Evolutionary conservation across 1,140 invertebrate genomes (phyloP), one percentile per base, ranked within the genome.

Genomic region (Agrilus planipennis): DNA sequence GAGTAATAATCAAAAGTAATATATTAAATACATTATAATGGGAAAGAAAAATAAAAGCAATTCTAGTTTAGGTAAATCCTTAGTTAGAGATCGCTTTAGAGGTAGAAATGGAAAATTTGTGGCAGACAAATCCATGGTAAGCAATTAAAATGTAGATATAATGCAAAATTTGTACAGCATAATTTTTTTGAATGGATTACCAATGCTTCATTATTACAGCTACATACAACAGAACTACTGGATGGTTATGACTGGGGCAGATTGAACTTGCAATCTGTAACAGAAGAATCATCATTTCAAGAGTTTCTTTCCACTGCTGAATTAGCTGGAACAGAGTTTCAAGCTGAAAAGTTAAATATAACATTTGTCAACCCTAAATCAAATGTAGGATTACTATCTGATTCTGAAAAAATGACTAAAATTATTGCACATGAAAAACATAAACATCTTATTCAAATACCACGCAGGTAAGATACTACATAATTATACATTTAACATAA

Each of bases 251-350:
- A 93, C 36, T 93, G 86, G 86, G 82, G 80, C 30, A 71, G 84
- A 25, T 63, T 93, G 0, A 92, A 94, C 66, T 66, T 95, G 2
- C 80, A 89, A 56, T 97, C 92, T 0, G 84, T 97, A 0, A 99
- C 93, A 0, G 92, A 97, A 57, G 88, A 98, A 60, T 89, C 79
- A 36, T 89, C 88, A 14, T 79, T 98, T 42, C 86, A 96, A 68
- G 94, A 98, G 52, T 98, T 99, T 62, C 64, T 99, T 1, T 81
- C 84, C 0, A 97, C 86, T 1, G 93, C 93, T 5, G 81, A 94
- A 63, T 63, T 99, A 29, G 91, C 93, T 2, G 86, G 88, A 17
- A 89, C 82, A 5, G 89, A 97, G 58, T 99, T 96, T 63, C 73
- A 84, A 57, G 80, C 84, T 14, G 89, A 95, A 58, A 91, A 92